Evolutionary conservation across 1,140 invertebrate species (phyloP), one percentile per base, ranked within the genome.

Genomic region (Cydia splendana): DNA sequence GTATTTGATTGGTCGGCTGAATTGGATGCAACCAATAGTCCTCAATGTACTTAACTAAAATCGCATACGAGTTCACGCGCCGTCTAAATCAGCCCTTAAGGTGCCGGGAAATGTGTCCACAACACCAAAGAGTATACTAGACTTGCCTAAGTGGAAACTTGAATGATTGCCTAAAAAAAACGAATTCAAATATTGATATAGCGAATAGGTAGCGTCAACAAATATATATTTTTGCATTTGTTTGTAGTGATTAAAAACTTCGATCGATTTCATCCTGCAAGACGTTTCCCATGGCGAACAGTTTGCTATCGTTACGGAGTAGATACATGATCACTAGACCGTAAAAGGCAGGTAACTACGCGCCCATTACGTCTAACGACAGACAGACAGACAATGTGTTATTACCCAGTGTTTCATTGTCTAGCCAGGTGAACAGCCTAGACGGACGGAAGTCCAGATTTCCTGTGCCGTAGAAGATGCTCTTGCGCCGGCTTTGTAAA

Each of bases 391-490:
- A 84, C 84, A 82, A 79, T 80, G 80, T 82, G 77, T 87, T 84
- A 85, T 85, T 84, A 24, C 24, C 24, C 24, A 87, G 81, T 79
- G 80, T 82, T 90, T 87, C 88, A 91, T 88, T 87, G 88, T 89
- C 85, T 91, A 88, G 88, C 79, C 80, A 62, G 81, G 85, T 85
- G 84, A 86, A 87, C 83, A 84, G 85, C 85, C 84, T 87, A 91
- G 87, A 87, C 87, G 83, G 81, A 18, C 87, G 89, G 90, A 90
- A 91, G 89, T 87, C 77, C 69, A 87, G 88, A 88, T 89, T 87
- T 91, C 89, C 89, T 87, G 87, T 86, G 79, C 82, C 84, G 82
- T 85, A 85, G 82, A 51, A 75, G 82, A 75, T 62, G 57, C 57
- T 69, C 42, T 76, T 69, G 73, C 69, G 62, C 69, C 48, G 24